Percentiles rank a stretch among this genome's conserved stretches.
phyloP scores from a whole-genome alignment of 2,888 invertebrate genomes.

The Argyra leucocephala region DNA sequence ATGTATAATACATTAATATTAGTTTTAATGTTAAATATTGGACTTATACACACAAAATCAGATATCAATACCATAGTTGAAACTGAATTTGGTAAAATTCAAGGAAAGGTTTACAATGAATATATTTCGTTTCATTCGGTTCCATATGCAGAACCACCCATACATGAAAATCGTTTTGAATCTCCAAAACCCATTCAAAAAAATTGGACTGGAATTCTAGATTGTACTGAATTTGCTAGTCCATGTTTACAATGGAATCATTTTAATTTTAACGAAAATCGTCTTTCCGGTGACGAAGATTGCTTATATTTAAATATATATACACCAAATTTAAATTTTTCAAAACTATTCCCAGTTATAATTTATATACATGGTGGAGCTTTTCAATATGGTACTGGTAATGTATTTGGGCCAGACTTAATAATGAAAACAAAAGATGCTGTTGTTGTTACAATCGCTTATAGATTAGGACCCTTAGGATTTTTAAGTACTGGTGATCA shows the following conservation, averaged over 20 bases:
- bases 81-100: slow-evolving; percentile 30
- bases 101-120: slow-evolving; percentile 30
- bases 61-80: slow-evolving; percentile 23
- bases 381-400: slow-evolving; percentile 56
- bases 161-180: slow-evolving; percentile 54
- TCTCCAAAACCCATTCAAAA: slow-evolving; percentile 28
- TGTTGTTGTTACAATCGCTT: slow-evolving; percentile 59
- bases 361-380: slow-evolving; percentile 60
- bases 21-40: too few species aligned
- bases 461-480: slow-evolving; percentile 63
- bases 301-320: slow-evolving; percentile 58
- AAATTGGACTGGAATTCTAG: slow-evolving; percentile 29
- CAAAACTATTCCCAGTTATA: slow-evolving; percentile 50
- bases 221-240: slow-evolving; percentile 51
- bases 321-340: slow-evolving; percentile 44
- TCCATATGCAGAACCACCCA: slow-evolving; percentile 57
- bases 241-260: slow-evolving; percentile 56
- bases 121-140: slow-evolving; percentile 56
- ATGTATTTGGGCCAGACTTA: slow-evolving; percentile 47
- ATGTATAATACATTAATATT: too few species aligned
- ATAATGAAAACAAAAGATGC: slow-evolving; percentile 54
- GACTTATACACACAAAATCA: background rate
- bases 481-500: slow-evolving; percentile 66
- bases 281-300: slow-evolving; percentile 52
- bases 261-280: slow-evolving; percentile 31